Evolutionary conservation across 2,797 vertebrate species (phyloP).

Genomic region (Macrochelys suwanniensis): DNA sequence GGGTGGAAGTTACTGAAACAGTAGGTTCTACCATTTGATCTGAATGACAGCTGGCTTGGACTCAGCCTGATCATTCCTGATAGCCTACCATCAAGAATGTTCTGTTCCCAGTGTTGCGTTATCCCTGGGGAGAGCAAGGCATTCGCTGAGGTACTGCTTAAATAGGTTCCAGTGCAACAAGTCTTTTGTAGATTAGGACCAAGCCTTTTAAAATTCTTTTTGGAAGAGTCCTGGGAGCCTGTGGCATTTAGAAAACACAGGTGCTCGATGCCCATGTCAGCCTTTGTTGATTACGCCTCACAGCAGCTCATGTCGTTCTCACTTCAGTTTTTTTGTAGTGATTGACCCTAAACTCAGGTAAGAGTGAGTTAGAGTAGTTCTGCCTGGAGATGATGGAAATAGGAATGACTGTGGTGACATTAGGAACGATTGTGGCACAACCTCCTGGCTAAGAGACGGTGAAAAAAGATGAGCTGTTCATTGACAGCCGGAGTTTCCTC

Average conservation of each 20-base stretch:
- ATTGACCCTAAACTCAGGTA: not conserved
- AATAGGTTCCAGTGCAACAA: not conserved
- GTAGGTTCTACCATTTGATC: not conserved
- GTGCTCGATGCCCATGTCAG: not conserved
- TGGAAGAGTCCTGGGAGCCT: not conserved
- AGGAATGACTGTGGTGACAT: not conserved
- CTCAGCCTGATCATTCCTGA: not conserved
- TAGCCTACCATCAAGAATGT: not conserved
- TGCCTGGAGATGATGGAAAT: not conserved
- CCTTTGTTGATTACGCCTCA: not conserved
- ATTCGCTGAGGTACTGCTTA: not conserved
- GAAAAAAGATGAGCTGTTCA: not conserved
- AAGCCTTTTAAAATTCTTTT: not conserved
- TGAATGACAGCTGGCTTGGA: not conserved
- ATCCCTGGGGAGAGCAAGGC: not conserved
- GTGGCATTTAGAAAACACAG: not conserved
- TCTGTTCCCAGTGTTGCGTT: not conserved
- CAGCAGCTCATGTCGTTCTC: too few relatives aligned
- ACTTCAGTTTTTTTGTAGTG: not conserved
- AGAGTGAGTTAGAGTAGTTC: not conserved
- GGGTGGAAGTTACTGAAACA: not conserved
- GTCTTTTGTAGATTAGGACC: not conserved
- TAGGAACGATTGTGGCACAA: not conserved
- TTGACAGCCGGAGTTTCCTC: not conserved
- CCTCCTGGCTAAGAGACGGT: not conserved